A percentile compares a stretch with the other conserved stretches of the same genome.
Conservation (phyloP, 1,140 invertebrate species). For the Panulirus ornatus region DNA sequence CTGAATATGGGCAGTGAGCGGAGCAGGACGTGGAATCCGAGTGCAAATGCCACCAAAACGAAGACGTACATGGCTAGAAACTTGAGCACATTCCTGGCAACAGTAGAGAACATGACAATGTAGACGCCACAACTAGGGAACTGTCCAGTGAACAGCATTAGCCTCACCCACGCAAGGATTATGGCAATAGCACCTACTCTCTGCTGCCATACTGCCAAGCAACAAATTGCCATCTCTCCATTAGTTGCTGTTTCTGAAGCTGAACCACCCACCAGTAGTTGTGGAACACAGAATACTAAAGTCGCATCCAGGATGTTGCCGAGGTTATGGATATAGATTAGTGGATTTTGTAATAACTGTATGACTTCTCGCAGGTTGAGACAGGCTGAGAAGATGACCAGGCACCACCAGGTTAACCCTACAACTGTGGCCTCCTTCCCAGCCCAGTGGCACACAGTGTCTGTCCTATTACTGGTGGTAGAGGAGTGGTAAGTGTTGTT, state of each 20-base stretch:
- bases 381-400: slow-evolving; percentile 49
- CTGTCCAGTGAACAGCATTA: slow-evolving; percentile 73
- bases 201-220: slow-evolving; percentile 51
- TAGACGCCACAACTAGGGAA: slow-evolving; percentile 75
- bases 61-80: slow-evolving; percentile 72
- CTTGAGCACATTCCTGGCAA: slow-evolving; percentile 69
- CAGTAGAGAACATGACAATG: slow-evolving; percentile 74
- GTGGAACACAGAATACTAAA: slow-evolving; percentile 60
- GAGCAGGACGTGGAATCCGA: slow-evolving; percentile 72
- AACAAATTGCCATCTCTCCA: background rate
- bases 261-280: slow-evolving; percentile 42
- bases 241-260: background rate
- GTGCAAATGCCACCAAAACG: slow-evolving; percentile 73
- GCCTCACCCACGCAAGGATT: slow-evolving; percentile 66
- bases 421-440: slow-evolving; percentile 21
- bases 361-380: slow-evolving; percentile 57
- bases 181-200: slow-evolving; percentile 55
- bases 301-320: slow-evolving; percentile 58
- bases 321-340: slow-evolving; percentile 45
- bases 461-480: background rate
- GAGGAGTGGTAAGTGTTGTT: background rate
- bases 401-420: slow-evolving; percentile 60
- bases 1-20: slow-evolving; percentile 54
- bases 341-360: slow-evolving; percentile 59
- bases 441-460: background rate